phyloP scores from a whole-genome alignment of 2,888 invertebrate genomes.

The Gnatocerus cornutus region DNA sequence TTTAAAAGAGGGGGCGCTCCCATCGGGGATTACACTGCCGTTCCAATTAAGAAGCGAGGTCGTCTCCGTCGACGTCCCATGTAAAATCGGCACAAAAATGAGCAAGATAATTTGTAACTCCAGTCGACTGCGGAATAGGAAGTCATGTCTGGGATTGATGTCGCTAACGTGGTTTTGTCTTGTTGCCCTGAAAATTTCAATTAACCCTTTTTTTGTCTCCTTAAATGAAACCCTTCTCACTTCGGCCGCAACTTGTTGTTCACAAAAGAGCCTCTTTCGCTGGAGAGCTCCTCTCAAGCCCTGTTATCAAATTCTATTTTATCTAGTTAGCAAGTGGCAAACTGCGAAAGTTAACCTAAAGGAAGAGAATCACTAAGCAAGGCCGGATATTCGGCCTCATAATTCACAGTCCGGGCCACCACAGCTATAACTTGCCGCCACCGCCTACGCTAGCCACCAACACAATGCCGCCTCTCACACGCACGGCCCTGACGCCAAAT shows the following conservation, averaged over 20 bases:
- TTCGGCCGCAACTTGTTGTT: neutral
- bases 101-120: too few species aligned
- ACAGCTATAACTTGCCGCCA: slow-evolving; percentile 57
- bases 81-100: too few species aligned
- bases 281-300: slow-evolving; percentile 11
- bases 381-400: slow-evolving; percentile 62
- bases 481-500: slow-evolving; percentile 42
- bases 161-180: too few species aligned
- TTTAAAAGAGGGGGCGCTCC: slow-evolving; percentile 48
- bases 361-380: slow-evolving; percentile 52
- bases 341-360: slow-evolving; percentile 52
- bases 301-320: slow-evolving; percentile 48
- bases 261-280: slow-evolving; percentile 4
- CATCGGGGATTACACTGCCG: slow-evolving; percentile 55
- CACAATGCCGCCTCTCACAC: slow-evolving; percentile 20
- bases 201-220: too few species aligned
- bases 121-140: too few species aligned
- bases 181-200: too few species aligned
- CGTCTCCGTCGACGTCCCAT: slow-evolving; percentile 40
- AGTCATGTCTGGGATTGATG: too few species aligned
- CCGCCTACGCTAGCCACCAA: slow-evolving; percentile 42
- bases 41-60: slow-evolving; percentile 57
- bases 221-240: too few species aligned
- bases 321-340: slow-evolving; percentile 51
- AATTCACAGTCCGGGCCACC: slow-evolving; percentile 59